Evolutionary conservation across 1,140 invertebrate genomes (phyloP).

Genomic region (Orius insidiosus): DNA sequence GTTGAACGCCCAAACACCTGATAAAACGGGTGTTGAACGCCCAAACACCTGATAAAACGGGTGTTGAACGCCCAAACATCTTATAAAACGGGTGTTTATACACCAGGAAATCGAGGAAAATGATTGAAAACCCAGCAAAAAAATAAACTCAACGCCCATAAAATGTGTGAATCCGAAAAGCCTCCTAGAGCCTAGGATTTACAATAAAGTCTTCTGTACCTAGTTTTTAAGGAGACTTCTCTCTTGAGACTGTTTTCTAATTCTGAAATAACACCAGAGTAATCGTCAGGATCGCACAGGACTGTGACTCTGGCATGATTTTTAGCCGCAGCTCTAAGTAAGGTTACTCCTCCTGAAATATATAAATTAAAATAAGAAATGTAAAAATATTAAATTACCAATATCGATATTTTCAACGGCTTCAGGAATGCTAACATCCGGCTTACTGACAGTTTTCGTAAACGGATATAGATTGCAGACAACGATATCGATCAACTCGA

Average conservation of each 20-base stretch:
- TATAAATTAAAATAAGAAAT: slow-evolving; percentile 6
- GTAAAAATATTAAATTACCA: slow-evolving; percentile 17
- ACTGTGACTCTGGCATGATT: slow-evolving; percentile 93
- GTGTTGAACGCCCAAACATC: no score
- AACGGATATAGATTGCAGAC: slow-evolving; percentile 97
- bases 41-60: no score
- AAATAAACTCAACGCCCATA: no score
- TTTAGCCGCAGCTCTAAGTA: slow-evolving; percentile 91
- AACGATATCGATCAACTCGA: slow-evolving; percentile 58
- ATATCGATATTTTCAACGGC: slow-evolving; percentile 98
- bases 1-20: no score
- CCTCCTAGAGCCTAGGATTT: no score
- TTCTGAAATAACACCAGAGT: slow-evolving; percentile 55
- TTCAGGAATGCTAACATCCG: slow-evolving; percentile 63
- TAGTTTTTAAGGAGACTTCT: slow-evolving; percentile 52
- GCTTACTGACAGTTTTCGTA: slow-evolving; percentile 68
- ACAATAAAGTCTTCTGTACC: no score
- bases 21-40: no score
- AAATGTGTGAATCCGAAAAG: no score
- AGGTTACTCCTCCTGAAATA: slow-evolving; percentile 70
- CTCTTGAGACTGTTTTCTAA: slow-evolving; percentile 39
- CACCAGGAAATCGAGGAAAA: no score
- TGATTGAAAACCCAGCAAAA: no score
- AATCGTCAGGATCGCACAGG: slow-evolving; percentile 84
- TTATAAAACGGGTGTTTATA: no score